A percentile compares a stretch with the other conserved stretches of the same genome.
These are phyloP conservation scores for Andricus grossulariae DNA, from an alignment of 1,140 invertebrate species.

Conservation along the genomic window DNA sequence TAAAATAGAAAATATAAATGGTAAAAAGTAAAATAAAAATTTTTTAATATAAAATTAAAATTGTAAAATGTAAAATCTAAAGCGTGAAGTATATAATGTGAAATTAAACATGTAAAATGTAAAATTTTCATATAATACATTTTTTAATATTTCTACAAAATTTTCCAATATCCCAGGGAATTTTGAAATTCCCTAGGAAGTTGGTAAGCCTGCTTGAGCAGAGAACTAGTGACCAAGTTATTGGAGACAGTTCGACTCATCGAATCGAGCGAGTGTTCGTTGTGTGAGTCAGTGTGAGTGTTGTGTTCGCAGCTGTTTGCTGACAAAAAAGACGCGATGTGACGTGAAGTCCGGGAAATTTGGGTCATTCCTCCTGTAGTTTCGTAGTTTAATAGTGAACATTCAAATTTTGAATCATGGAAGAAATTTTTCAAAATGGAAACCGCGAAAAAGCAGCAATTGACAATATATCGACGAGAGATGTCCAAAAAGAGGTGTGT, in stretches of 20 bases:
- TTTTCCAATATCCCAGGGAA: not conserved
- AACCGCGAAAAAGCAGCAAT: conserved; percentile 63
- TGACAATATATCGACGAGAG: conserved; percentile 54
- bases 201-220: not conserved
- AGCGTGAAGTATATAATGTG: too few species aligned
- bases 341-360: not conserved
- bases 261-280: not conserved
- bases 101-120: too few species aligned
- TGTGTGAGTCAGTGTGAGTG: too few species aligned
- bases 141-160: not conserved
- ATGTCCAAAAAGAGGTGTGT: conserved; percentile 66
- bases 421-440: conserved; percentile 69
- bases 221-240: not conserved
- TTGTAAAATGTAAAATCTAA: too few species aligned
- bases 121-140: not conserved
- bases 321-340: conserved; percentile 8
- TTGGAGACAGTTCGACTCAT: not conserved
- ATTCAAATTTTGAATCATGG: conserved; percentile 56
- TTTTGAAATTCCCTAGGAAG: not conserved
- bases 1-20: too few species aligned
- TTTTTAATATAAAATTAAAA: too few species aligned
- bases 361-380: not conserved
- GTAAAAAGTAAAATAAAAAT: too few species aligned
- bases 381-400: conserved; percentile 14
- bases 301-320: not conserved